A percentile compares a stretch with the other conserved stretches of the same genome.
phyloP scores from a whole-genome alignment of 2,888 invertebrate species.

The Nephrotoma appendiculata region DNA sequence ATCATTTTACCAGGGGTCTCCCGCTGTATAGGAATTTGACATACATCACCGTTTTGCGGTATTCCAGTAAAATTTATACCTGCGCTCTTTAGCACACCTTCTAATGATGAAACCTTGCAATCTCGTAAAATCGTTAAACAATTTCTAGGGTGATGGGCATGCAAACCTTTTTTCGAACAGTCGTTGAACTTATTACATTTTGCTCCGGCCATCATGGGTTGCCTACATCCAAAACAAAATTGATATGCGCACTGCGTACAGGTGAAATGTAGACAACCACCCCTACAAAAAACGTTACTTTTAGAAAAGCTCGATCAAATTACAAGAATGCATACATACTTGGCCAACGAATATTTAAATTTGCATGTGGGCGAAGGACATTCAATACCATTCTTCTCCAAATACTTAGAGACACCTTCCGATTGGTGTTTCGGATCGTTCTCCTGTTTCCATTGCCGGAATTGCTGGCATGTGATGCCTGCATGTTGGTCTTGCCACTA shows the following conservation, averaged over 20 bases:
- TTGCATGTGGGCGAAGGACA: background rate
- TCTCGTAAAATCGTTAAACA: background rate
- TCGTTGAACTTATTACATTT: background rate
- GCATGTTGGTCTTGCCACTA: background rate
- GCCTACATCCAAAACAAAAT: background rate
- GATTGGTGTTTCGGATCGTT: background rate
- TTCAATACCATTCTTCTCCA: background rate
- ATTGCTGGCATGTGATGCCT: background rate
- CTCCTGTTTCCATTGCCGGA: background rate
- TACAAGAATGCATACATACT: background rate
- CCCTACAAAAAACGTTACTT: background rate
- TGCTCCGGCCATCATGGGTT: background rate
- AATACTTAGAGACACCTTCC: background rate
- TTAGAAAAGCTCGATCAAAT: too few relatives aligned
- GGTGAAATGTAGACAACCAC: background rate
- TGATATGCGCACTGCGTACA: background rate
- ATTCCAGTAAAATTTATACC: background rate
- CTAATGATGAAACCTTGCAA: background rate
- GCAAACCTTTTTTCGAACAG: background rate
- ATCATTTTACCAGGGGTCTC: background rate
- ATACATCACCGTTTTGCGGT: background rate
- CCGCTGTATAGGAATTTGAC: background rate
- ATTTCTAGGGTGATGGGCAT: background rate
- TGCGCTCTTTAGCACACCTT: background rate
- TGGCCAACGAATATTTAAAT: background rate